These are phyloP conservation scores for Metellina segmentata DNA, from an alignment of 2,888 invertebrate species.

Conservation along the genomic window DNA sequence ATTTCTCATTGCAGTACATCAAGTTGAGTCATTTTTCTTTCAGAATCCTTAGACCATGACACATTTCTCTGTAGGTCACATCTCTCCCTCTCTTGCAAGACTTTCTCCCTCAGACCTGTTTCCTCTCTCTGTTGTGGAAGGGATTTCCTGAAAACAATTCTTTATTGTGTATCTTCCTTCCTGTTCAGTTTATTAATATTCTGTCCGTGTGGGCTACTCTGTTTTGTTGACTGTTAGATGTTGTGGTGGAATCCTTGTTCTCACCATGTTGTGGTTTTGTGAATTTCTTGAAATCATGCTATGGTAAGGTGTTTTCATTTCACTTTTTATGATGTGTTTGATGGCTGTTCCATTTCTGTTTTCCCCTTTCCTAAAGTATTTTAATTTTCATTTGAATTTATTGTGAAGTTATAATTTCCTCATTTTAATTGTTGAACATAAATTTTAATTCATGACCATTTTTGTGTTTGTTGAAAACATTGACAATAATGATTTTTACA, in stretches of 20 bases:
- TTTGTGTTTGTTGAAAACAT: neutral
- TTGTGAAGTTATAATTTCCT: neutral
- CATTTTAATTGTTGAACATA: neutral
- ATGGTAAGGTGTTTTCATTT: slow-evolving; percentile 17
- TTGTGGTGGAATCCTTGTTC: neutral
- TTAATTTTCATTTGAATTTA: neutral
- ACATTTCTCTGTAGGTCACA: slow-evolving; percentile 71
- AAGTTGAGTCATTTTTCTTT: slow-evolving; percentile 64
- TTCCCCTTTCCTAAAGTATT: neutral
- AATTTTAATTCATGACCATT: neutral
- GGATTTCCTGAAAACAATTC: slow-evolving; percentile 41
- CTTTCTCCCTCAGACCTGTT: slow-evolving; percentile 9
- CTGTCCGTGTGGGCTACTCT: neutral
- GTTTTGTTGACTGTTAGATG: neutral
- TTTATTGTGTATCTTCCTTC: slow-evolving; percentile 22
- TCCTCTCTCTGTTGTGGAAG: neutral
- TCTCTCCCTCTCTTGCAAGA: slow-evolving; percentile 22
- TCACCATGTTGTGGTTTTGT: slow-evolving; percentile 8
- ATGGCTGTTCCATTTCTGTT: too few species aligned
- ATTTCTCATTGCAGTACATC: slow-evolving; percentile 61
- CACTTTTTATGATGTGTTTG: neutral
- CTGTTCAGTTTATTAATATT: neutral
- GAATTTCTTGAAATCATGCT: neutral
- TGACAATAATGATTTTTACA: neutral
- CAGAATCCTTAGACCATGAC: slow-evolving; percentile 68